Evolutionary conservation across 2,113 vertebrate species (phyloP).

Genomic region (Brachypodius melanocephalos): DNA sequence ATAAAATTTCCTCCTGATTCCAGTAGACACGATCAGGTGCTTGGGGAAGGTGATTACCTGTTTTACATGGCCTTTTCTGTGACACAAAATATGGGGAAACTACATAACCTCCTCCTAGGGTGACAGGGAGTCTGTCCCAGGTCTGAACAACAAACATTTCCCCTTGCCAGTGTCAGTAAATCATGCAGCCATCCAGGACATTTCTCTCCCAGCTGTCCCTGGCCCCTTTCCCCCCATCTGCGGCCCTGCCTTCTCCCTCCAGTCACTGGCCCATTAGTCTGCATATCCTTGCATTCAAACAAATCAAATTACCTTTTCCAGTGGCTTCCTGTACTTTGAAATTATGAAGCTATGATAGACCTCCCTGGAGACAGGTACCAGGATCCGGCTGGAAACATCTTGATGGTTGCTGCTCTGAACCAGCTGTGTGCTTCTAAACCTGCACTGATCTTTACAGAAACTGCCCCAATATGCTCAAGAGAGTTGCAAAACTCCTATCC

Average conservation of each 20-base stretch:
- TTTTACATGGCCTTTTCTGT: background rate
- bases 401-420: background rate
- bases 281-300: background rate
- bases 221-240: background rate
- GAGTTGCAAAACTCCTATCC: background rate
- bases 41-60: too few relatives aligned
- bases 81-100: background rate
- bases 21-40: background rate
- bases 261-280: background rate
- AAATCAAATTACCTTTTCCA: slow-evolving; percentile 29
- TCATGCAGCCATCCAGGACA: background rate
- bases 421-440: background rate
- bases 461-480: background rate
- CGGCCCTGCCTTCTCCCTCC: background rate
- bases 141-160: background rate
- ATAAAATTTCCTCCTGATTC: background rate
- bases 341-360: background rate
- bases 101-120: background rate
- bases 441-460: background rate
- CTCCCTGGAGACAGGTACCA: background rate
- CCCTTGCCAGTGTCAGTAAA: background rate
- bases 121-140: background rate
- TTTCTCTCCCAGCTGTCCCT: background rate
- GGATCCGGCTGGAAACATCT: background rate
- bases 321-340: background rate